These are phyloP conservation scores for Euplexia lucipara DNA, from an alignment of 2,888 invertebrate genomes.

Conservation along the genomic window DNA sequence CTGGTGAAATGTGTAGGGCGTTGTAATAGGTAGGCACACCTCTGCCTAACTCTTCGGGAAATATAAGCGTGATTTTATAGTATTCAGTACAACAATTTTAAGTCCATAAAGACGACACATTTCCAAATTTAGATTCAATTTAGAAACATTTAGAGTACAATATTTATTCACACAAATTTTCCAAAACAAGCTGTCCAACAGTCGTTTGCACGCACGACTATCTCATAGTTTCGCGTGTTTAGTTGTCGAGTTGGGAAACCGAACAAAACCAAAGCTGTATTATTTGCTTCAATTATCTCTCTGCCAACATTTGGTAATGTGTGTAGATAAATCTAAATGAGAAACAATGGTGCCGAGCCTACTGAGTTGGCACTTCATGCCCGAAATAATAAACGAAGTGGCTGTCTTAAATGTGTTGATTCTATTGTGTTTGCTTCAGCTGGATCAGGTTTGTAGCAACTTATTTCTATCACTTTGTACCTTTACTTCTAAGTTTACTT, in stretches of 20 bases:
- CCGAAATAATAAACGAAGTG: slow-evolving; percentile 13
- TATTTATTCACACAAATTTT: slow-evolving; percentile 8
- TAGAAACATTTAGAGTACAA: not conserved
- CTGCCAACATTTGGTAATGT: slow-evolving; percentile 53
- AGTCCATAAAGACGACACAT: not conserved
- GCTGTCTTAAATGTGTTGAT: slow-evolving; percentile 1
- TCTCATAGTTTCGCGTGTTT: slow-evolving; percentile 39
- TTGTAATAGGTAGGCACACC: too few relatives aligned
- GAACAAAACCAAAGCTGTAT: slow-evolving; percentile 57
- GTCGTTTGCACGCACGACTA: slow-evolving; percentile 40
- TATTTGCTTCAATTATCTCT: slow-evolving; percentile 65
- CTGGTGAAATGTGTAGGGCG: too few relatives aligned
- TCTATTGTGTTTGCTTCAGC: not conserved
- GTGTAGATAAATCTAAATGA: slow-evolving; percentile 36
- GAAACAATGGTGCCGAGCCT: slow-evolving; percentile 50
- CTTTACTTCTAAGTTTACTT: too few relatives aligned
- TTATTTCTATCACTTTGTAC: not conserved
- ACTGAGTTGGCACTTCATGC: slow-evolving; percentile 5
- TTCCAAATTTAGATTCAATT: slow-evolving; percentile 18
- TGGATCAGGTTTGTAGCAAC: not conserved
- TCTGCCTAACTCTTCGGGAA: too few relatives aligned
- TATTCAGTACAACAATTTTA: not conserved
- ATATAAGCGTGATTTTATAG: too few relatives aligned
- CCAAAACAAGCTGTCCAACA: slow-evolving; percentile 38
- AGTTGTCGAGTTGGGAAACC: slow-evolving; percentile 52